Base-by-base conservation (phyloP, 2,797 vertebrate genomes). In the Micropoecilia bifurca region DNA sequence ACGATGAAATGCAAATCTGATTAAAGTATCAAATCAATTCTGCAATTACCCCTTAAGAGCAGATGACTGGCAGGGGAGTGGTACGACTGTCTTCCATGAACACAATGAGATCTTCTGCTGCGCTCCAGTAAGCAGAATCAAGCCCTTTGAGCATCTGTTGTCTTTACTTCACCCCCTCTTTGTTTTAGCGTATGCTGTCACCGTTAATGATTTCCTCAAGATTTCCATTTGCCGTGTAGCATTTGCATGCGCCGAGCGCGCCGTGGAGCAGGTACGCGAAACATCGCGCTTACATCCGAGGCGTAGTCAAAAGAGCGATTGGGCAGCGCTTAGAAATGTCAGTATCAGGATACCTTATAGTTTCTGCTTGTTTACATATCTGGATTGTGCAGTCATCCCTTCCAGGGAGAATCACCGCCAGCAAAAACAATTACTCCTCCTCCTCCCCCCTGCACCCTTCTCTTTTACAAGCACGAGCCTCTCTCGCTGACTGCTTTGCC, bases 361-460 rank as follows among this genome's bases (percentile, higher is more conserved):
- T 91, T 91, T 90, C 87, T 85, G 83, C 82, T 82, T 91, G 90
- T 95, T 96, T 93, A 95, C 93, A 91, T 95, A 93, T 94, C 91
- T 94, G 91, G 79, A 92, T 90, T 90, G 92, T 93, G 92, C 92
- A 93, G 94, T 93, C 92, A 94, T 91, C 92, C 87, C 87, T 88
- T 90, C 90, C 85, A 90, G 82, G 76, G 85, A 91, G 89, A 94
- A 92, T 87, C 89, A 87, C 87, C 50, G 88, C 91, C 92, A 94
- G 90, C 88, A 90, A 94, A 95, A 94, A 95, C 94, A 95, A 95
- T 95, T 94, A 95, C 89, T 66, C 84, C 33, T 45, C 84, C 78
- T 94, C 75, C 77, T 78, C 59, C 80, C 33, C 28, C 20, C 20
- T 25, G 20, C 50, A 77, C 83, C 61, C 50, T 69, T 76, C 79